Evolutionary conservation across 2,888 invertebrate genomes (phyloP), one percentile per base, ranked within the genome.

Genomic region (Spicauda simplicius): DNA sequence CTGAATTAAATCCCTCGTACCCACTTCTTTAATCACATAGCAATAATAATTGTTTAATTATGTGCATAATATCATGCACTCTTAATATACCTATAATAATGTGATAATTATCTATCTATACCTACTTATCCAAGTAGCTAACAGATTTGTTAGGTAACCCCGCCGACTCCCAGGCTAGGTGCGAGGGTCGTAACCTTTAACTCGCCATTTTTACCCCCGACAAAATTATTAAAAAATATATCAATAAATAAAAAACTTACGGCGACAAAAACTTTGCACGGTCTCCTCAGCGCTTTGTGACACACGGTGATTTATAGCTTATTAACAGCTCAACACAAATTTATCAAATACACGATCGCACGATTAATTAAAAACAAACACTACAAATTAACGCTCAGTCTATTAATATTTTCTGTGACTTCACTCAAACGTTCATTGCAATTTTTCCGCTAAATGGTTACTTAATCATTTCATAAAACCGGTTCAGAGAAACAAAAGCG

Each of bases 151-250:
- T 88, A 88, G 88, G 80, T 88, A 89, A 88, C 86, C 79, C 77
- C 80, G 77, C 75, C 45, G 45, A 77, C 78, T 77, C 77, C 74
- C 76, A 73, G 76, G 63, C 30, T 72, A 66, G 76, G 71, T 73
- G 71, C 70, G 71, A 83, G 83, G 89, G 87, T 89, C 87, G 76
- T 83, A 87, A 90, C 89, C 88, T 90, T 91, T 89, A 80, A 75
- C 80, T 76, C 76, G 77, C 76, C 74, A 74, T 78, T 79, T 48
- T 19, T 48, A 41, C 77, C 79, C 77, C 79, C 50, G 73, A 80
- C 80, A 82, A 82, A 86, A 84, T 83, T 85, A 85, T 83, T 81
- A 79, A 79, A 79, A 25, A 25, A 25, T 25, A 82, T 69, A 74
- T 73, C 71, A 80, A 88, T 87, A 84, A 80, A 86, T 88, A 8